Base-by-base conservation (phyloP, 1,140 invertebrate species). In the Hylaeus anthracinus region DNA sequence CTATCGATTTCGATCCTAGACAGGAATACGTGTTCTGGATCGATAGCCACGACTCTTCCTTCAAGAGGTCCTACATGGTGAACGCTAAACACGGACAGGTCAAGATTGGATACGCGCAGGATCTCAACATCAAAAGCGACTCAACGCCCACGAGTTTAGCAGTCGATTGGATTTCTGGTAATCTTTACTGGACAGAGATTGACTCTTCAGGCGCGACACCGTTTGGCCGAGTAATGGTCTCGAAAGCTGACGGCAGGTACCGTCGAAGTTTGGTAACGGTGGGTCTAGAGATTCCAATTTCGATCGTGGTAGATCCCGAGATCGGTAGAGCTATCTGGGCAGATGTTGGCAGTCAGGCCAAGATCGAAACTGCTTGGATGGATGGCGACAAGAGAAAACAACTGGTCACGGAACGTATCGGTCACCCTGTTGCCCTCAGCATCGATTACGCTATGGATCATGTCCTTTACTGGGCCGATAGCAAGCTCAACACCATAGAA, bases 291-390 rank as follows among this genome's bases (percentile, higher is more conserved):
- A 95, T 95, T 84, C 98, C 98, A 5, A 97, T 97, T 0, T 97
- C 98, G 0, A 94, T 99, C 37, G 98, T 95, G 0, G 94, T 99
- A 0, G 98, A 99, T 94, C 98, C 98, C 0, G 96, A 98, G 86
- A 90, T 95, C 70, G 98, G 98, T 9, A 94, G 95, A 79, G 95
- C 99, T 94, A 98, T 97, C 90, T 99, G 98, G 98, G 95, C 97
- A 0, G 98, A 99, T 91, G 96, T 96, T 5, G 97, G 97, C 26
- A 95, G 95, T 3, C 95, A 95, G 39, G 96, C 98, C 6, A 97
- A 97, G 90, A 98, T 99, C 74, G 98, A 98, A 91, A 95, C 96
- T 0, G 95, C 97, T 14, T 99, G 98, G 98, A 98, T 99, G 97
- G 98, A 99, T 88, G 99, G 99, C 0, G 97, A 96, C 0, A 97